Evolutionary conservation across 1,140 invertebrate genomes (phyloP), one percentile per base, ranked within the genome.

Genomic region (Amyelois transitella): DNA sequence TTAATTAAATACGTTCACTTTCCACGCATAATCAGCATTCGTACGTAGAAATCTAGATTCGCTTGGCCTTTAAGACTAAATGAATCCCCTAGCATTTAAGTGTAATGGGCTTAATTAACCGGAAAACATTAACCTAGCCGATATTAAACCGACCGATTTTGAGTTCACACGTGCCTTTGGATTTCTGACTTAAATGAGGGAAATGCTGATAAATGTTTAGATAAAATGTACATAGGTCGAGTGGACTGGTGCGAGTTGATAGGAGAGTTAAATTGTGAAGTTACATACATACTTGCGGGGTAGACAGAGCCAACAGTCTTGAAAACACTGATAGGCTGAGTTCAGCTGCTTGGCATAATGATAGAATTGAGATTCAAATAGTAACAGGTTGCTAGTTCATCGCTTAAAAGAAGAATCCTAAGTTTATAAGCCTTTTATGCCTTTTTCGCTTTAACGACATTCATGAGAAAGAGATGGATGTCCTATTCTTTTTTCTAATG

Each of bases 51-150:
- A 24, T 24, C 22, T 24, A 24, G 22, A 5, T 5, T 24, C 22
- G 22, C 22, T 24, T 24, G 22, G 22, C 22, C 22, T 24, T 24
- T 24, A 24, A 24, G 8, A 24, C 22, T 24, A 24, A 24, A 24
- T 24, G 22, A 24, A 24, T 24, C 22, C 22, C 43, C n/a, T 6
- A 14, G 17, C 43, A 17, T 44, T 44, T 17, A 17, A 44, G 2
- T 44, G 1, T 44, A 44, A 44, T 44, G 43, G 43, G 18, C 43
- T 44, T 44, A 44, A 44, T 44, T 44, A 44, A 44, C 43, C 43
- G 43, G 18, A 17, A 44, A 18, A 44, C 43, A 18, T 44, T 44
- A 44, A 44, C n/a, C n/a, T n/a, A n/a, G n/a, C n/a, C n/a, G n/a
- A n/a, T n/a, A n/a, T n/a, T n/a, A n/a, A n/a, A n/a, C 43, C 43